Evolutionary conservation across 1,140 invertebrate species (phyloP).

Genomic region (Bombus terrestris): DNA sequence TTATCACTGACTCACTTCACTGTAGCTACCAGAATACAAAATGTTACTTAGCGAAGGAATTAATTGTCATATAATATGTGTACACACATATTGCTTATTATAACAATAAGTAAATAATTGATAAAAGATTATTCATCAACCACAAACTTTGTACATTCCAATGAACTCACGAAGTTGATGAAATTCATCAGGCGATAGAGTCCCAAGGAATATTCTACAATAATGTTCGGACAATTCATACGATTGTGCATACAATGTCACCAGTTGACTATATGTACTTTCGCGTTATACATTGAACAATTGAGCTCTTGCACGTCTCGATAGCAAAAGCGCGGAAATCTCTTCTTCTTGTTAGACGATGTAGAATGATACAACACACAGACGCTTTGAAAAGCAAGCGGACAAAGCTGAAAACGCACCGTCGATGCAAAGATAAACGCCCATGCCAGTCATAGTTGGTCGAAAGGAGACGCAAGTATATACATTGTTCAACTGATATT

Average conservation of each 20-base stretch:
- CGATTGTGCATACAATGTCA: too few species aligned
- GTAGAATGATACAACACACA: not conserved
- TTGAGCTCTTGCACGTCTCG: not conserved
- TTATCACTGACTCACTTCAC: too few species aligned
- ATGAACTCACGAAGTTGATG: too few species aligned
- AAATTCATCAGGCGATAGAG: too few species aligned
- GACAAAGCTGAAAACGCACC: not conserved
- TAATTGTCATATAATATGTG: too few species aligned
- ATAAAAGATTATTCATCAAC: too few species aligned
- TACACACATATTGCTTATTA: too few species aligned
- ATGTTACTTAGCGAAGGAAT: too few species aligned
- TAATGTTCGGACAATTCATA: not conserved
- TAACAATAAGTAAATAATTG: too few species aligned
- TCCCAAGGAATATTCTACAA: too few species aligned
- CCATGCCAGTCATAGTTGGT: not conserved
- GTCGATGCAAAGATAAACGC: not conserved
- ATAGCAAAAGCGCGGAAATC: not conserved
- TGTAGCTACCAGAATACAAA: too few species aligned
- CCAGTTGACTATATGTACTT: not conserved
- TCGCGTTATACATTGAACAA: not conserved
- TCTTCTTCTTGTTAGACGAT: not conserved
- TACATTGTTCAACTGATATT: slow-evolving; percentile 50
- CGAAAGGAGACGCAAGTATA: not conserved
- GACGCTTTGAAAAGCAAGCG: not conserved
- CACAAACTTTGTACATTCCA: too few species aligned